Conservation (phyloP, 2,888 invertebrate genomes). For the Mallateleia sp. region DNA sequence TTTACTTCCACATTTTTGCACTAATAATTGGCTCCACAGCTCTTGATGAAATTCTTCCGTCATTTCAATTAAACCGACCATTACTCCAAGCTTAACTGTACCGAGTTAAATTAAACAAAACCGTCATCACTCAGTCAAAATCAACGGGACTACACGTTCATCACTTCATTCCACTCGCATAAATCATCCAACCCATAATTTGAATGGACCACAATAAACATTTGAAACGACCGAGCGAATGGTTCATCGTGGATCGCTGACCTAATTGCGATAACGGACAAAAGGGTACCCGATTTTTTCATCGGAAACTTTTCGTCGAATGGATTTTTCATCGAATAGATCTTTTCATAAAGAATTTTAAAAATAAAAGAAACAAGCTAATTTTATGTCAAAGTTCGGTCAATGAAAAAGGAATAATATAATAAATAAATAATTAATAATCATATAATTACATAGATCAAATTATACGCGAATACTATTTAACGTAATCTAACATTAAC, state of each 20-base stretch:
- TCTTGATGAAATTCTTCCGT: background rate
- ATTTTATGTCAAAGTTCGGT: too few relatives aligned
- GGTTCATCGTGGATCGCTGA: conserved; percentile 41
- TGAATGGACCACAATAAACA: conserved; percentile 40
- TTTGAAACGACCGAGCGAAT: conserved; percentile 33
- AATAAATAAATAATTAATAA: too few relatives aligned
- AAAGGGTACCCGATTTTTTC: too few relatives aligned
- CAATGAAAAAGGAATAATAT: too few relatives aligned
- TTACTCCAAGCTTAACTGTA: background rate
- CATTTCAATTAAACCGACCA: background rate
- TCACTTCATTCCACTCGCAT: conserved; percentile 5
- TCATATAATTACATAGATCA: too few relatives aligned
- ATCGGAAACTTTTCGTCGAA: too few relatives aligned
- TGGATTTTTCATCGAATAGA: too few relatives aligned
- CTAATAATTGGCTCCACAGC: background rate
- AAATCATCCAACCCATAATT: conserved; percentile 37
- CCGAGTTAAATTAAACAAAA: conserved; percentile 18
- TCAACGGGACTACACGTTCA: conserved; percentile 37
- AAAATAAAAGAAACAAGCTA: too few relatives aligned
- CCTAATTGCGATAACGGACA: conserved; percentile 46
- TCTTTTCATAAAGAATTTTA: too few relatives aligned
- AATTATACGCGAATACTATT: too few relatives aligned
- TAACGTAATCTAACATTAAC: too few relatives aligned
- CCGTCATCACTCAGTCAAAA: conserved; percentile 48
- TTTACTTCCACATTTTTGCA: background rate